Evolutionary conservation across 2,113 vertebrate species (phyloP), one percentile per base, ranked within the genome.

Genomic region (Kobus ellipsiprymnus): DNA sequence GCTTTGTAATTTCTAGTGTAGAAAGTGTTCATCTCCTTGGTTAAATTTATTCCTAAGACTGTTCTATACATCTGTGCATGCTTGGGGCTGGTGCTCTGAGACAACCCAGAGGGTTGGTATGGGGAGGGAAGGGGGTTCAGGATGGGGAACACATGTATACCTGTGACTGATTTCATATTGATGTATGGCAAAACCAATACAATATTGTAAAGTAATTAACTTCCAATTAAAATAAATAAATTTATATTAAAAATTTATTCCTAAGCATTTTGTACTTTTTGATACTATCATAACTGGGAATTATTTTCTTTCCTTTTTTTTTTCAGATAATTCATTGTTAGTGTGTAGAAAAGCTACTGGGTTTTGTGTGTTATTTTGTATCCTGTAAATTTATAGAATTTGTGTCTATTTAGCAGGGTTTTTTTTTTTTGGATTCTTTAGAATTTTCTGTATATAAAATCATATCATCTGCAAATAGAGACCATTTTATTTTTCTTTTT

Each of bases 1-100:
- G 8, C 54, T 54, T 87, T 57, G 0, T 62, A 52, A 8, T 46
- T 86, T 85, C 50, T 62, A 84, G 54, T 50, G 7, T 86, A 86
- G 23, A 54, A 12, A 64, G 4, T 13, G 85, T 64, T 64, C 40
- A 55, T 9, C 3, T 67, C 8, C 10, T 62, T 64, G 36, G 30
- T 64, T 80, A 91, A 87, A 87, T 48, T 62, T 91, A 86, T 64
- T 86, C 16, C 23, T 64, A 80, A 80, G 6, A 59, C 25, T 59
- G 57, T 59, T 27, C 57, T 59, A 27, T 59, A 59, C 57, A 59
- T 59, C 57, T 27, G 10, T 27, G 25, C 3, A 59, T 59, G 57
- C 57, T 27, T 59, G 25, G 57, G 57, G 10, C 57, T 59, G 57
- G 10, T 59, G 57, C 25, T 27, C 21, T 57, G 57, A 59, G 25